Conservation (phyloP, 37 sponge, comb jelly and placozoan genomes). For the Mnemiopsis leidyi region DNA sequence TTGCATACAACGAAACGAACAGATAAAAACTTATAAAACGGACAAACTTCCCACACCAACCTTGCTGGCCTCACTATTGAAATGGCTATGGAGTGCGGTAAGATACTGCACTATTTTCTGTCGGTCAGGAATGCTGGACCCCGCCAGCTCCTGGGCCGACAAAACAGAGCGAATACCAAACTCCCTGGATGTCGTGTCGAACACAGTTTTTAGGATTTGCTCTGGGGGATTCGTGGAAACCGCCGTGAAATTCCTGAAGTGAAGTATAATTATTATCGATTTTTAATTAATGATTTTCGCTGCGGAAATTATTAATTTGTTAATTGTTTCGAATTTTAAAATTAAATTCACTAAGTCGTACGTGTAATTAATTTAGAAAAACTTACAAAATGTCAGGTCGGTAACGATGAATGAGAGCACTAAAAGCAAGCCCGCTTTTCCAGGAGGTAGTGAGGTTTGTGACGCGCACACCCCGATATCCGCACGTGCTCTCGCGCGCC, state of each 20-base stretch:
- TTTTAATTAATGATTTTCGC: neutral
- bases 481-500: constrained; percentile 60
- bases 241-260: constrained; percentile 48
- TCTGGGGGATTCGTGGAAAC: neutral
- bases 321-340: neutral
- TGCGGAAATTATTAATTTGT: neutral
- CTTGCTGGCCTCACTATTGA: constrained; percentile 50
- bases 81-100: constrained; percentile 16
- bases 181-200: neutral
- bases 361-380: neutral
- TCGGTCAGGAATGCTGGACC: constrained; percentile 16
- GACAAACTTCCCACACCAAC: neutral
- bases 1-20: neutral
- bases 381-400: constrained; percentile 59
- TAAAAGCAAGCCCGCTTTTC: constrained; percentile 42
- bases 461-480: constrained; percentile 38
- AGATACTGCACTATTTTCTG: constrained; percentile 38
- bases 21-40: too few species aligned
- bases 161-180: neutral
- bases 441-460: constrained; percentile 59
- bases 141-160: constrained; percentile 10
- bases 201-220: neutral
- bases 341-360: neutral
- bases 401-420: constrained; percentile 45
- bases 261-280: neutral